Percentiles rank a stretch among this genome's conserved stretches.
These are phyloP conservation scores for Hypotaenidia philippensis DNA, from an alignment of 2,797 vertebrate genomes.

Conservation along the genomic window DNA sequence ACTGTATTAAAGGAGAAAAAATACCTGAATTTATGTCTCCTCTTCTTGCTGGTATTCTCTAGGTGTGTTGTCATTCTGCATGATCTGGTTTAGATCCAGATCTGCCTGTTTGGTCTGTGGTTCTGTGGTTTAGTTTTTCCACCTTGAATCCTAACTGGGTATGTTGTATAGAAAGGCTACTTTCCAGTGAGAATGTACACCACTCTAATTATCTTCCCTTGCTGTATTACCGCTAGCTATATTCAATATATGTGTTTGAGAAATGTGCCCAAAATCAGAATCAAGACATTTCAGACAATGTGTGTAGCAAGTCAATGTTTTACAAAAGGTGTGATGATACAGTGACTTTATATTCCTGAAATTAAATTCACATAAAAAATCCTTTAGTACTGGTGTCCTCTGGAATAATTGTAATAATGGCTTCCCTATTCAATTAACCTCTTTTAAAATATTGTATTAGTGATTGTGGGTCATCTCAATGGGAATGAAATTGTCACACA, in stretches of 20 bases:
- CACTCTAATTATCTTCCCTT: neutral
- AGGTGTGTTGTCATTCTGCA: neutral
- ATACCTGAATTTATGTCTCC: neutral
- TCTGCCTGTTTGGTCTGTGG: neutral
- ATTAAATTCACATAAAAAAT: neutral
- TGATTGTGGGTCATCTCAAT: conserved; percentile 31
- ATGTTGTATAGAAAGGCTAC: neutral
- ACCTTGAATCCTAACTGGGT: neutral
- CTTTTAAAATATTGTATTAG: conserved; percentile 11
- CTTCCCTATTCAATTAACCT: conserved; percentile 28
- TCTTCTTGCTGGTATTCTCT: neutral
- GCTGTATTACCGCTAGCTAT: neutral
- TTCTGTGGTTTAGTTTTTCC: neutral
- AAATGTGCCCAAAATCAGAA: neutral
- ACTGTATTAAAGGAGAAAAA: neutral
- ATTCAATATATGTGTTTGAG: neutral
- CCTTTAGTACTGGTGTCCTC: neutral
- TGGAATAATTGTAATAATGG: conserved; percentile 27
- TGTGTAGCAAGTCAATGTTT: neutral
- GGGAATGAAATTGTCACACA: neutral
- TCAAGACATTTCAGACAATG: neutral
- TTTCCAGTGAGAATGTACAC: neutral
- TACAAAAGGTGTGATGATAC: neutral
- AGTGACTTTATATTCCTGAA: neutral
- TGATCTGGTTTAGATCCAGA: neutral